Evolutionary conservation across 2,888 invertebrate genomes (phyloP).

Genomic region (Altica lythri): DNA sequence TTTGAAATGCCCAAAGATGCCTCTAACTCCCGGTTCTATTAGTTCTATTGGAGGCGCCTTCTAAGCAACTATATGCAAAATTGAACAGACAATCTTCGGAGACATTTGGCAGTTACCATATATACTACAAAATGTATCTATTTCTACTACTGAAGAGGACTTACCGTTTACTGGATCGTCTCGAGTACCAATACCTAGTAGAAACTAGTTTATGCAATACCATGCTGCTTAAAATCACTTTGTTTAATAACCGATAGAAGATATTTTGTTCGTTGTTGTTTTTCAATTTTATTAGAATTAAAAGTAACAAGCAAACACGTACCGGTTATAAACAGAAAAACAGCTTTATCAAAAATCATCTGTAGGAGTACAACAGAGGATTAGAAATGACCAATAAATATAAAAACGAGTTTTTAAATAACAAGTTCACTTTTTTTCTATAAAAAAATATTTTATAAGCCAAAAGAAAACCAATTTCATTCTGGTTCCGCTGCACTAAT

Average conservation of each 20-base stretch:
- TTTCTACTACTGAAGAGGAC: slow-evolving; percentile 26
- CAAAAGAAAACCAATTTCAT: too few relatives aligned
- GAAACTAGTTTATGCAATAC: slow-evolving; percentile 55
- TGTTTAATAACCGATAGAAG: slow-evolving; percentile 6
- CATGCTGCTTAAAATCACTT: slow-evolving; percentile 45
- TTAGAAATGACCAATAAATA: too few relatives aligned
- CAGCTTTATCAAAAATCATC: slow-evolving; percentile 1
- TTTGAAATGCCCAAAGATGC: too few relatives aligned
- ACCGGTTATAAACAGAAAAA: neutral
- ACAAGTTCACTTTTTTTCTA: too few relatives aligned
- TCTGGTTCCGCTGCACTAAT: too few relatives aligned
- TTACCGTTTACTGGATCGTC: slow-evolving; percentile 53
- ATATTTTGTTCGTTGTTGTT: slow-evolving; percentile 6
- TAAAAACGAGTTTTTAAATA: too few relatives aligned
- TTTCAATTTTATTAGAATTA: neutral
- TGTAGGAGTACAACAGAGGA: too few relatives aligned
- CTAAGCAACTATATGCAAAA: too few relatives aligned
- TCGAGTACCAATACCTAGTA: slow-evolving; percentile 53
- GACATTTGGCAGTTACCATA: neutral
- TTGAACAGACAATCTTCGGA: too few relatives aligned
- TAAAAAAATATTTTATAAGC: too few relatives aligned
- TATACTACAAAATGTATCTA: neutral
- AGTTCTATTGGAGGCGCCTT: neutral
- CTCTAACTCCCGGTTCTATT: neutral
- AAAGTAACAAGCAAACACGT: neutral